Evolutionary conservation across 1,140 invertebrate genomes (phyloP).

Genomic region (Steinernema khuongi): DNA sequence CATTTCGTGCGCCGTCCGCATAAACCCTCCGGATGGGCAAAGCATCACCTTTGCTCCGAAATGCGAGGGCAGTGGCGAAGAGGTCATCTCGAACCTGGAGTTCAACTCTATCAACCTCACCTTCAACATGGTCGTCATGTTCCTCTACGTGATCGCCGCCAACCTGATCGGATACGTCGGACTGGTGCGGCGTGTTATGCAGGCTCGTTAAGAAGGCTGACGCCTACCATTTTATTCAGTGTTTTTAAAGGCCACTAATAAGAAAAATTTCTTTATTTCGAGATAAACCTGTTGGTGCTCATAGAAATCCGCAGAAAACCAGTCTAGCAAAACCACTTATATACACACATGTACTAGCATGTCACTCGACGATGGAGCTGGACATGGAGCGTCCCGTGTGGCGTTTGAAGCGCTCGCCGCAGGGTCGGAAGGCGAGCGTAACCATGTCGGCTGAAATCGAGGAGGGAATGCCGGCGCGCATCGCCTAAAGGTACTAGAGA

Average conservation of each 20-base stretch:
- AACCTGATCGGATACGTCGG: constrained; percentile 44
- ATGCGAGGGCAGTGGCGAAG: constrained; percentile 22
- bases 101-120: constrained; percentile 39
- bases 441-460: neutral
- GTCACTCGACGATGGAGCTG: neutral
- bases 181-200: constrained; percentile 39
- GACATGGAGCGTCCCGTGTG: neutral
- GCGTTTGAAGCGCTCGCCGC: neutral
- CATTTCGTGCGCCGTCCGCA: constrained; percentile 27
- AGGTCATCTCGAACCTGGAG: constrained; percentile 32
- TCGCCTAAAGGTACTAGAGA: neutral
- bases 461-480: neutral
- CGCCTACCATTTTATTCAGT: no score
- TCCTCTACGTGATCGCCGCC: constrained; percentile 35
- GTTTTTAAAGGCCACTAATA: no score
- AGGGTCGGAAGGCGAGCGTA: neutral
- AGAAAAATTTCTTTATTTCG: no score
- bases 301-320: no score
- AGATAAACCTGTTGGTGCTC: no score
- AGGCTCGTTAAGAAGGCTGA: constrained; percentile 32
- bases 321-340: no score
- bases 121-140: constrained; percentile 39
- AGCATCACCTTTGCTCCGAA: neutral
- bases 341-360: no score
- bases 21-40: neutral